Percentiles rank a stretch among this genome's conserved stretches.
These are phyloP conservation scores for Aphidius gifuensis DNA, from an alignment of 1,140 invertebrate genomes.

Conservation along the genomic window DNA sequence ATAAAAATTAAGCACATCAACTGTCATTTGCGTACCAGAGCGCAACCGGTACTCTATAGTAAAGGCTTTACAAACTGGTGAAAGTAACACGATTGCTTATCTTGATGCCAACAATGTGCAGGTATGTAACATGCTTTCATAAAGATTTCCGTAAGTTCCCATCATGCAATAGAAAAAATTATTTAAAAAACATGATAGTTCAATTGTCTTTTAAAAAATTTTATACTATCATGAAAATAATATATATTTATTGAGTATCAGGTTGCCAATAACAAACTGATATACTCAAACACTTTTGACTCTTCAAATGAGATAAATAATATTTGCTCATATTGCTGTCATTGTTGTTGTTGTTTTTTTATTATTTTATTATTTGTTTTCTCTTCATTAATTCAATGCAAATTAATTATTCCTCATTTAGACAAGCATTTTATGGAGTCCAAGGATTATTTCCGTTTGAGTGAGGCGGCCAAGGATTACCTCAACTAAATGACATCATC, in stretches of 20 bases:
- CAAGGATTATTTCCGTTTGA: constrained; percentile 14
- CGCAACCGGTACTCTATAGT: constrained; percentile 6
- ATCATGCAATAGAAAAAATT: constrained; percentile 7
- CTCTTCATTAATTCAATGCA: constrained; percentile 3
- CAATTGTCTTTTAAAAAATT: background rate
- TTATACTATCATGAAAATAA: background rate
- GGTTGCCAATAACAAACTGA: too few species aligned
- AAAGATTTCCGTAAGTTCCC: constrained; percentile 6
- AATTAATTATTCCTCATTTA: background rate
- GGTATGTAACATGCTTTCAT: constrained; percentile 20
- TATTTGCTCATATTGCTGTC: too few species aligned
- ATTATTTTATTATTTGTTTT: background rate
- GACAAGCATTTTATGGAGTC: background rate
- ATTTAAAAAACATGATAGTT: constrained; percentile 3
- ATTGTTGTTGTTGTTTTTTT: too few species aligned
- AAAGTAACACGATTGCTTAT: constrained; percentile 23
- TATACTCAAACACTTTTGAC: too few species aligned
- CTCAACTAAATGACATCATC: constrained; percentile 22
- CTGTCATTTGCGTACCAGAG: constrained; percentile 16
- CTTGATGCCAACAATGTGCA: constrained; percentile 24
- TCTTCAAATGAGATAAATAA: too few species aligned
- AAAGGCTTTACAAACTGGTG: constrained; percentile 20
- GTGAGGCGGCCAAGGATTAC: constrained; percentile 19
- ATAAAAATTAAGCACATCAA: constrained; percentile 4
- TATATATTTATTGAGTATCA: too few species aligned